These are phyloP conservation scores for Amblyornis subalaris DNA, from an alignment of 2,113 vertebrate genomes.

Conservation along the genomic window DNA sequence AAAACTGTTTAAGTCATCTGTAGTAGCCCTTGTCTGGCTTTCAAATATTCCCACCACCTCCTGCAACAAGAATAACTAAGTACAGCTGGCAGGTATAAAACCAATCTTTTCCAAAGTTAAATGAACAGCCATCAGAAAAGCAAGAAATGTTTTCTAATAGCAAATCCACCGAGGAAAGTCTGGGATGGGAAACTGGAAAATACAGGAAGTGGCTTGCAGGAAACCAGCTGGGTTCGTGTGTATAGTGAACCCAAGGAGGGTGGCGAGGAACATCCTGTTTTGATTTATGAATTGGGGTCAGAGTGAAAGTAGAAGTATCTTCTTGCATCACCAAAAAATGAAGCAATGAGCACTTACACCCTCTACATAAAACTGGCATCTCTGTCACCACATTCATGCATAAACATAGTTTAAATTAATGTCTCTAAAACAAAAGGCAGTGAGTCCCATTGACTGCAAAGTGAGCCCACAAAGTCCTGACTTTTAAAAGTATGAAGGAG, in stretches of 20 bases:
- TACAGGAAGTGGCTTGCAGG: neutral
- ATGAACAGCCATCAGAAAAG: neutral
- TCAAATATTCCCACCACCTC: neutral
- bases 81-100: neutral
- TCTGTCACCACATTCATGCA: neutral
- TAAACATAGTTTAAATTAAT: neutral
- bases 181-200: neutral
- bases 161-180: neutral
- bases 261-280: neutral
- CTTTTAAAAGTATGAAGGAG: neutral
- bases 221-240: neutral
- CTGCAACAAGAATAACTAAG: neutral
- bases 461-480: neutral
- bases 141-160: neutral
- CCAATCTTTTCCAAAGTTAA: neutral
- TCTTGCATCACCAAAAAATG: neutral
- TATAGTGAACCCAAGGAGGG: neutral
- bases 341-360: neutral
- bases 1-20: neutral
- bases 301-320: neutral
- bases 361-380: neutral
- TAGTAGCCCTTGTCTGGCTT: neutral
- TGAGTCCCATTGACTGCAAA: neutral
- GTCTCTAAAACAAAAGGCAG: neutral
- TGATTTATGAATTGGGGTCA: neutral